These are phyloP conservation scores for Luperina nickerlii DNA, from an alignment of 2,888 invertebrate genomes.

Conservation along the genomic window DNA sequence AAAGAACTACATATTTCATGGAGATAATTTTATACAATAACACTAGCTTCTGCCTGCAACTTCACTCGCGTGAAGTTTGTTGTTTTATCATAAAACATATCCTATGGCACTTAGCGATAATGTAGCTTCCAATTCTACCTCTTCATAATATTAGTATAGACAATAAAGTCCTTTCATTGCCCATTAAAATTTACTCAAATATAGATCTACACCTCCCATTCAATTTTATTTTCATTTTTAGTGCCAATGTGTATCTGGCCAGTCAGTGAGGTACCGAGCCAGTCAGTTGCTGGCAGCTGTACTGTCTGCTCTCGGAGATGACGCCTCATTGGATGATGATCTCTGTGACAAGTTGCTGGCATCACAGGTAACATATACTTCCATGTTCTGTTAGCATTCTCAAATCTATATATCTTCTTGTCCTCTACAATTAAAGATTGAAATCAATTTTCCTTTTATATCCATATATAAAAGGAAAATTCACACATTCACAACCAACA, in stretches of 20 bases:
- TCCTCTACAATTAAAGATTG: not conserved
- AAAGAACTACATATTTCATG: too few relatives aligned
- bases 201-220: not conserved
- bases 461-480: too few relatives aligned
- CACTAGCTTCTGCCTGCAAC: not conserved
- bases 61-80: too few relatives aligned
- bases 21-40: too few relatives aligned
- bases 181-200: not conserved
- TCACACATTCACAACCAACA: too few relatives aligned
- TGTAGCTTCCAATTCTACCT: not conserved
- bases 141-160: not conserved
- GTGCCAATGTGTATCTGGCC: slow-evolving; percentile 88
- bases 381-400: not conserved
- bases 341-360: slow-evolving; percentile 93
- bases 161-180: not conserved
- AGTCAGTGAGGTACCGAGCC: slow-evolving; percentile 92
- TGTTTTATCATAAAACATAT: too few relatives aligned
- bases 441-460: not conserved
- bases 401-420: not conserved
- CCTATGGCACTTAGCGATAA: not conserved
- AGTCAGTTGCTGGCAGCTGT: slow-evolving; percentile 95
- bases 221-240: slow-evolving; percentile 60
- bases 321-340: slow-evolving; percentile 94
- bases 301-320: slow-evolving; percentile 93
- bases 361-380: slow-evolving; percentile 89